A percentile compares a stretch with the other conserved stretches of the same genome.
Evolutionary conservation across 2,797 vertebrate genomes (phyloP).

Genomic region (Nannoperca australis): DNA sequence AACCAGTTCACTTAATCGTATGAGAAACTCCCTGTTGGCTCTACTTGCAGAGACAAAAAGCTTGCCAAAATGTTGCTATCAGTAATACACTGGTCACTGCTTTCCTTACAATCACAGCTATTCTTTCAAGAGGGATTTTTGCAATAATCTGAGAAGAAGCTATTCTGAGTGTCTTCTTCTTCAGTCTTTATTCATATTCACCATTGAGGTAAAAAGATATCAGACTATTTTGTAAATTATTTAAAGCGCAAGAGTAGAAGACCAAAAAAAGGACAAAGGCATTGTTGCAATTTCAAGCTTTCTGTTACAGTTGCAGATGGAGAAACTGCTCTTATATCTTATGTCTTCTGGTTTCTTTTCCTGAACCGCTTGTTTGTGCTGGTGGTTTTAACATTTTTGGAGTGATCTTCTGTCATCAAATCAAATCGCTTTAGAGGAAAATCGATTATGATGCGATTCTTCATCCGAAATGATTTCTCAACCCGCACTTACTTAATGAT

Average conservation of each 20-base stretch:
- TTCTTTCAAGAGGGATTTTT: not conserved
- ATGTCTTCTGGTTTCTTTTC: not conserved
- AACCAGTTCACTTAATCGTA: constrained; percentile 43
- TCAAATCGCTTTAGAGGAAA: not conserved
- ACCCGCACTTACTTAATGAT: not conserved
- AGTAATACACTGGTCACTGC: not conserved
- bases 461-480: not conserved
- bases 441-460: not conserved
- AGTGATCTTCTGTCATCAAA: no score
- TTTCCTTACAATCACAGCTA: not conserved
- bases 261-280: not conserved
- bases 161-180: not conserved
- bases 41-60: constrained; percentile 3
- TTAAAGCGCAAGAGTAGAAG: not conserved
- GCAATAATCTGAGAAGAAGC: not conserved
- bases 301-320: not conserved
- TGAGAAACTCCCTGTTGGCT: constrained; percentile 7
- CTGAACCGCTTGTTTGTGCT: not conserved
- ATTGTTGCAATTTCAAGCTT: not conserved
- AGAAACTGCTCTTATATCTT: not conserved
- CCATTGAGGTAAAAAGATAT: not conserved
- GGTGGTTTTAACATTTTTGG: no score
- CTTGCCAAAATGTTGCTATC: constrained; percentile 11
- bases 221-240: not conserved
- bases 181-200: not conserved